Evolutionary conservation across 2,888 invertebrate species (phyloP).

Genomic region (Spilosoma lubricipeda): DNA sequence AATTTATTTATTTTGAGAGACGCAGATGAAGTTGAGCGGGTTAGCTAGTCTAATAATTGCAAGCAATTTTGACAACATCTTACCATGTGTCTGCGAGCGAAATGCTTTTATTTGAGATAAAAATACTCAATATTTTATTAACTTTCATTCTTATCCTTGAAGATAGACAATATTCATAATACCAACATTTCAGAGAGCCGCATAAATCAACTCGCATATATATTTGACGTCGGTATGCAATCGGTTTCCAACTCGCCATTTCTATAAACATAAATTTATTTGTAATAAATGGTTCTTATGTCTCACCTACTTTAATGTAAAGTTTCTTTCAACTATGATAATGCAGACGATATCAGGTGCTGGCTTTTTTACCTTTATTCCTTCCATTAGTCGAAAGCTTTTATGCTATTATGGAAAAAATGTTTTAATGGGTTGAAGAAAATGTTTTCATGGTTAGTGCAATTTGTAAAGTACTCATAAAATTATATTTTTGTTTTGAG

Average conservation of each 20-base stretch:
- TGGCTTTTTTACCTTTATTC: background rate
- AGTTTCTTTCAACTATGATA: background rate
- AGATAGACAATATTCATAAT: constrained; percentile 2
- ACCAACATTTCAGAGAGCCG: background rate
- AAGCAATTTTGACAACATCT: background rate
- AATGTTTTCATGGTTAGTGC: background rate
- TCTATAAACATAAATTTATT: constrained; percentile 1
- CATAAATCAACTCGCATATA: constrained; percentile 12
- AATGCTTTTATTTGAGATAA: background rate
- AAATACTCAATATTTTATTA: constrained; percentile 5
- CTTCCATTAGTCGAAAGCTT: background rate
- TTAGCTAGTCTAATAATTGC: background rate
- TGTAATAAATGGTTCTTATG: constrained; percentile 7
- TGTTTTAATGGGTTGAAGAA: background rate
- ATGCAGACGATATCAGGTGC: background rate
- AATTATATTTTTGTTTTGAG: background rate
- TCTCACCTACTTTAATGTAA: background rate
- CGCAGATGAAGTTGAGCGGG: too few relatives aligned
- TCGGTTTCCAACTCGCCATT: constrained; percentile 9
- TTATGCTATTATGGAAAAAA: constrained; percentile 4
- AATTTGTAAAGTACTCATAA: background rate
- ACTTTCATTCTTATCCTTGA: constrained; percentile 5
- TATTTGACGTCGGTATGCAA: constrained; percentile 15
- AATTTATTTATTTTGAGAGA: too few relatives aligned
- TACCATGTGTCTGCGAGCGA: background rate